Base-by-base conservation (phyloP, 2,113 vertebrate species). In the Spizaetus ornatus region DNA sequence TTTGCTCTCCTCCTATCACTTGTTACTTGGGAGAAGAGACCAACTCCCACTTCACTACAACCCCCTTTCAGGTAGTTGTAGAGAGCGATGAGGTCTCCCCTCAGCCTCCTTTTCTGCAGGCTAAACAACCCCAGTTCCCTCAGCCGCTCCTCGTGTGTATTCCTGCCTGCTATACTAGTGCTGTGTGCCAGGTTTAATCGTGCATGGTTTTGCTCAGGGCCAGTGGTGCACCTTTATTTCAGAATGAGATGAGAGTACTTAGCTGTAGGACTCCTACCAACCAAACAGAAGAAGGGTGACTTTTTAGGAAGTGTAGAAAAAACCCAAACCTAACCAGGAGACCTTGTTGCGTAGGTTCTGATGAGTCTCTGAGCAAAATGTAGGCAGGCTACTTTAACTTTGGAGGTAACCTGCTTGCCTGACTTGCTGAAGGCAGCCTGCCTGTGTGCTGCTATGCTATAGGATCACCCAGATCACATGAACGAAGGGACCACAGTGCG, bases 11-110 rank as follows among this genome's bases (percentile, higher is more conserved):
- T 84, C 13, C 16, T 42, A 4, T 79, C 1, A 1, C 27, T 45
- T 59, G 32, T 72, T 45, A 65, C 32, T 14, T 79, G 43, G 36
- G 43, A 86, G 16, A 42, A 77, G 62, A 59, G 59, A 42, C 32
- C 5, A 11, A n/a, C 17, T 7, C 6, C 13, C 16, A 45, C 19
- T 26, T 73, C 1, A 1, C 32, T 53, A 36, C 26, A 38, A 1
- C 25, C 15, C 52, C 45, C 36, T 31, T 71, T 53, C 20, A 25
- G 25, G 29, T 17, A 53, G 16, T 29, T 53, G 52, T 23, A 31
- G 36, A 70, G 67, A 36, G 20, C 1, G 2, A 25, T 16, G 25
- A 21, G 34, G 17, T 55, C 17, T 85, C 26, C 40, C 40, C 16
- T 73, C 6, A 63, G 31, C n/a, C 21, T 38, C 23, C 38, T 63